Conservation (phyloP, 2,888 invertebrate genomes). For the Diarsia dahlii region DNA sequence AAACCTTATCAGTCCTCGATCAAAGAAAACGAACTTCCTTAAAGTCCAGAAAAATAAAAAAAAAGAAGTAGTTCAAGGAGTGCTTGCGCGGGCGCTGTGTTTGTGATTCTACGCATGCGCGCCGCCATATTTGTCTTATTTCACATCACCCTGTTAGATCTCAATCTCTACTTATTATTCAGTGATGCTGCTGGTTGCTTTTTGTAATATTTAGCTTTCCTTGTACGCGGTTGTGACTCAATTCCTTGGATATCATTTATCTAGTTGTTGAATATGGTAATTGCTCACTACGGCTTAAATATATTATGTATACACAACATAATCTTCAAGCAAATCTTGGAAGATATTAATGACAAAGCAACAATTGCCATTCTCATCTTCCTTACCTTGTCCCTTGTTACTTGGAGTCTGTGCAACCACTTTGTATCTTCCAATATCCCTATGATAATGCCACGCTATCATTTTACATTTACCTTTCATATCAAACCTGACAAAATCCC, state of each 20-base stretch:
- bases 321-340: background rate
- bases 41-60: slow-evolving; percentile 62
- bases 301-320: slow-evolving; percentile 17
- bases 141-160: slow-evolving; percentile 87
- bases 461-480: background rate
- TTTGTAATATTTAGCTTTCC: slow-evolving; percentile 75
- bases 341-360: background rate
- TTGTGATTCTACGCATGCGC: slow-evolving; percentile 85
- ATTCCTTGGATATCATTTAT: slow-evolving; percentile 60
- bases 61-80: slow-evolving; percentile 77
- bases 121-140: slow-evolving; percentile 88
- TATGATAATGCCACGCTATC: background rate
- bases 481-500: background rate
- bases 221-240: slow-evolving; percentile 71
- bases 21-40: slow-evolving; percentile 65
- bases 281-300: slow-evolving; percentile 38
- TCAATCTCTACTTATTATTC: slow-evolving; percentile 87
- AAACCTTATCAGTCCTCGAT: slow-evolving; percentile 61
- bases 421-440: background rate
- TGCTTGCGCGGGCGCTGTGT: slow-evolving; percentile 76
- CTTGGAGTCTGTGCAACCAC: background rate
- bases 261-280: slow-evolving; percentile 59
- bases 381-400: background rate
- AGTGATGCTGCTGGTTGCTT: slow-evolving; percentile 76
- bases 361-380: background rate